Conservation (phyloP, 2,113 vertebrate species). For the Picathartes gymnocephalus region DNA sequence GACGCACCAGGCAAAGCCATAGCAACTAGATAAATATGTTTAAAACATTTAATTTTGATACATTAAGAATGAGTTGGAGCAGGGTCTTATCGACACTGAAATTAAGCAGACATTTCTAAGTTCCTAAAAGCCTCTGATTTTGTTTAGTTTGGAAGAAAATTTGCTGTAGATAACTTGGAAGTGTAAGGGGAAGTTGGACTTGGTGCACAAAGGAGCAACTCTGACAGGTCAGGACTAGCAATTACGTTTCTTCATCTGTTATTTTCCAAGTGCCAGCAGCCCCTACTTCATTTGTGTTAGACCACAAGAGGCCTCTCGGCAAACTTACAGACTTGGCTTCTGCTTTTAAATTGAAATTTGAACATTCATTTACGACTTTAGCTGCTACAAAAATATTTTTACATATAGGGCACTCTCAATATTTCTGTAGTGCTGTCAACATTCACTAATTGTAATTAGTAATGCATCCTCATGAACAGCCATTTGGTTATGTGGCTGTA, state of each 20-base stretch:
- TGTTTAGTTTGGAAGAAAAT: conserved; percentile 56
- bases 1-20: conserved; percentile 36
- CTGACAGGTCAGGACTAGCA: conserved; percentile 2
- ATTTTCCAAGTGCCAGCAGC: conserved; percentile 18
- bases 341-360: conserved; percentile 13
- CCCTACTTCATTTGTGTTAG: neutral
- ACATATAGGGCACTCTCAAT: neutral
- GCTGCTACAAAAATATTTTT: conserved; percentile 27
- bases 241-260: conserved; percentile 23
- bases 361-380: neutral
- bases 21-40: conserved; percentile 60
- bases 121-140: conserved; percentile 54
- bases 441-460: conserved; percentile 17
- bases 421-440: neutral
- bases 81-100: conserved; percentile 11
- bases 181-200: conserved; percentile 18
- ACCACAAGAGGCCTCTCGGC: neutral
- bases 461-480: neutral
- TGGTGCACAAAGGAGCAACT: neutral
- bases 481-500: neutral
- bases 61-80: conserved; percentile 36
- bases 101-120: conserved; percentile 34
- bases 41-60: conserved; percentile 42
- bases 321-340: neutral
- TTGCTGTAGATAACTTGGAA: conserved; percentile 33